A percentile compares a stretch with the other conserved stretches of the same genome.
These are phyloP conservation scores for Metridium senile DNA, from an alignment of 92 coral and sea anemone genomes.

Conservation along the genomic window DNA sequence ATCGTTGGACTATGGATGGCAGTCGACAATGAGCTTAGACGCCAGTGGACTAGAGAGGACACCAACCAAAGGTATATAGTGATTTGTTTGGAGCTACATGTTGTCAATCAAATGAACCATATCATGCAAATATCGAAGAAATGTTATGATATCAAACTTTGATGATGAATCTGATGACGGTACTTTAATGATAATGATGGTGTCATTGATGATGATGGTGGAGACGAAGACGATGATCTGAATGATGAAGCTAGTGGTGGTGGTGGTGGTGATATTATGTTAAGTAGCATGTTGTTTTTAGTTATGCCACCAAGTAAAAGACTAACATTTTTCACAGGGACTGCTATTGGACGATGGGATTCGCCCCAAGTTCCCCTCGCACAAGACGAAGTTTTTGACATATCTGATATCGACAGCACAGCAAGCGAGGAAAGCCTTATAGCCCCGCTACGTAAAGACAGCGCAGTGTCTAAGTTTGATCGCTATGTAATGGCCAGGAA, in stretches of 20 bases:
- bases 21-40: conserved; percentile 37
- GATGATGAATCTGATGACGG: too few relatives aligned
- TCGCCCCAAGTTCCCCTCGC: conserved; percentile 45
- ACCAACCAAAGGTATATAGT: neutral
- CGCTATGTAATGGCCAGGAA: conserved; percentile 71
- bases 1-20: conserved; percentile 45
- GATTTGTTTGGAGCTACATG: neutral
- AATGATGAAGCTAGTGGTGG: too few relatives aligned
- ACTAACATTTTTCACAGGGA: conserved; percentile 3
- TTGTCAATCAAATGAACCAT: neutral
- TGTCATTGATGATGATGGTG: too few relatives aligned
- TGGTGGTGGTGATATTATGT: too few relatives aligned
- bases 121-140: too few relatives aligned
- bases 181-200: too few relatives aligned
- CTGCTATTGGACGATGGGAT: conserved; percentile 26
- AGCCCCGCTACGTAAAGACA: conserved; percentile 37
- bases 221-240: too few relatives aligned
- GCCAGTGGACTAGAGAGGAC: conserved; percentile 25
- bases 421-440: conserved; percentile 48
- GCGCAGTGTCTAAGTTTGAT: conserved; percentile 79
- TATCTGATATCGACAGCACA: conserved; percentile 37
- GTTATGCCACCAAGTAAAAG: neutral
- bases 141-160: too few relatives aligned
- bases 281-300: too few relatives aligned
- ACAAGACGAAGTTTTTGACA: conserved; percentile 38